phyloP scores from a whole-genome alignment of 2,113 vertebrate genomes.

The Geothlypis trichas region DNA sequence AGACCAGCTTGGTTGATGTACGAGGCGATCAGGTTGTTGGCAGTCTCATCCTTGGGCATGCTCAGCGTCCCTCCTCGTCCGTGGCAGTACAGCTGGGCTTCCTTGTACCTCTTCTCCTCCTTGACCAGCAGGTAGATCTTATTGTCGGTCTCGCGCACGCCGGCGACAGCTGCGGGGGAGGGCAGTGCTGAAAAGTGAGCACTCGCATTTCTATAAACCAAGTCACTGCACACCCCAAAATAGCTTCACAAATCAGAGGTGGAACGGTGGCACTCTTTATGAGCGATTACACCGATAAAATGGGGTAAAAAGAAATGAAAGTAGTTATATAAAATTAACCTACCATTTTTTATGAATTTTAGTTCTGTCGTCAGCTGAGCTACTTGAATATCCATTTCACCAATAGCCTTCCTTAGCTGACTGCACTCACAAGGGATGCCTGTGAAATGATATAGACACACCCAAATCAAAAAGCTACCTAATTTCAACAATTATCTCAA shows the following conservation, averaged over 20 bases:
- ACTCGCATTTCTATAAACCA: conserved; percentile 87
- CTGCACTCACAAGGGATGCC: conserved; percentile 93
- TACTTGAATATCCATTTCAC: conserved; percentile 96
- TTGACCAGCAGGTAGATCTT: conserved; percentile 98
- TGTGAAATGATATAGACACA: conserved; percentile 29
- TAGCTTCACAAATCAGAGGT: conserved; percentile 22
- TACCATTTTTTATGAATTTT: conserved; percentile 98
- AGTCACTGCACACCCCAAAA: conserved; percentile 66
- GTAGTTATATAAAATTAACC: neutral
- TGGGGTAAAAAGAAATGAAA: neutral
- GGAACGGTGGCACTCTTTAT: neutral
- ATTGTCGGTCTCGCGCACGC: conserved; percentile 92
- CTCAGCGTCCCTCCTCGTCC: conserved; percentile 88
- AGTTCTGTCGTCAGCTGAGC: conserved; percentile 87
- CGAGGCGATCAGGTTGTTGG: conserved; percentile 85
- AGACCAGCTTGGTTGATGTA: conserved; percentile 91
- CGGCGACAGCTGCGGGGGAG: conserved; percentile 97
- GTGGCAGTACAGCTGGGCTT: conserved; percentile 91
- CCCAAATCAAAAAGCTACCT: neutral
- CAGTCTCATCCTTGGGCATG: conserved; percentile 93
- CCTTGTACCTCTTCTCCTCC: conserved; percentile 89
- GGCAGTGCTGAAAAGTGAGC: conserved; percentile 97
- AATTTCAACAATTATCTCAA: neutral
- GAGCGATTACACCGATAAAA: neutral
- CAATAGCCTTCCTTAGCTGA: conserved; percentile 92